Evolutionary conservation across 2,113 vertebrate species (phyloP).

Genomic region (Datnioides undecimradiatus): DNA sequence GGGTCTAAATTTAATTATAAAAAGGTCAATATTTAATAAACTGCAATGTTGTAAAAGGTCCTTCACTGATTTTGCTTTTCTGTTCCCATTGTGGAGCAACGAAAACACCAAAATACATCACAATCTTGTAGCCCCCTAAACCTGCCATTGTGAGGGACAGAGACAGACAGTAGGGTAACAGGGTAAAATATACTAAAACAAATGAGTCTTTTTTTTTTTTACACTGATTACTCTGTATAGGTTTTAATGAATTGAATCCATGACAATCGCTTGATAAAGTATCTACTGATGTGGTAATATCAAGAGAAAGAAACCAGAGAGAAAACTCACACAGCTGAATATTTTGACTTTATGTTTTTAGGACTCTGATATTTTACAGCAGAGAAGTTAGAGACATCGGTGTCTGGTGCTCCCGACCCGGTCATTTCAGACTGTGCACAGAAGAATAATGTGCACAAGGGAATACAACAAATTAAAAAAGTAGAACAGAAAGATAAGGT

Average conservation of each 20-base stretch:
- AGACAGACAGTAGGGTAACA: not conserved
- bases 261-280: not conserved
- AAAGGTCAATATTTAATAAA: not conserved
- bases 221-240: not conserved
- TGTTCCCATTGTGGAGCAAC: not conserved
- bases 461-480: constrained; percentile 43
- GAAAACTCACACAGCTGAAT: not conserved
- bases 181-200: not conserved
- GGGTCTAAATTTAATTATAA: not conserved
- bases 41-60: not conserved
- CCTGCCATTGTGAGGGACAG: too few relatives aligned
- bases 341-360: not conserved
- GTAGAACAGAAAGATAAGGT: constrained; percentile 47
- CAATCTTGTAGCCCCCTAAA: not conserved
- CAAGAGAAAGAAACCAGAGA: not conserved
- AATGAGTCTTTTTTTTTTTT: not conserved
- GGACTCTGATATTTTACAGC: constrained; percentile 6
- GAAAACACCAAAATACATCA: too few relatives aligned
- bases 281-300: not conserved
- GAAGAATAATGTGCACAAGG: constrained; percentile 31
- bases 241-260: not conserved
- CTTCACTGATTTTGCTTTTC: not conserved
- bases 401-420: constrained; percentile 3
- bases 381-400: not conserved
- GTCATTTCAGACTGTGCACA: constrained; percentile 33